Evolutionary conservation across 1,140 invertebrate genomes (phyloP).

Genomic region (Eumaeus atala): DNA sequence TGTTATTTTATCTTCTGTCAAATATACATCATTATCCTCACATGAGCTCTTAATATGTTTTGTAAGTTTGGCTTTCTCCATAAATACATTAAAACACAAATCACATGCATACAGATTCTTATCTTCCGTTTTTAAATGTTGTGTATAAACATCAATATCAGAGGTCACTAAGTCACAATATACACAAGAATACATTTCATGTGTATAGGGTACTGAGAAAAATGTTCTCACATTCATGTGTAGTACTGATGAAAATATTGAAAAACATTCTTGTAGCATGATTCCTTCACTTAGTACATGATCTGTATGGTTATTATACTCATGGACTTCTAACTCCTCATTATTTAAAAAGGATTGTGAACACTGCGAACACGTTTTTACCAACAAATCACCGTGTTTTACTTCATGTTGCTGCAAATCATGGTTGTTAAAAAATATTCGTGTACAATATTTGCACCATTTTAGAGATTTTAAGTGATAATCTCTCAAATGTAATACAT

Average conservation of each 20-base stretch:
- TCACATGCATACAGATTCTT: conserved; percentile 32
- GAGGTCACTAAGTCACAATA: conserved; percentile 26
- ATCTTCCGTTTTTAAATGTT: conserved; percentile 34
- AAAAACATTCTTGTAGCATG: conserved; percentile 31
- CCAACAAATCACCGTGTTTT: conserved; percentile 29
- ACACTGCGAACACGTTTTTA: conserved; percentile 40
- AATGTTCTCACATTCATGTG: conserved; percentile 40
- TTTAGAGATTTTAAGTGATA: conserved; percentile 31
- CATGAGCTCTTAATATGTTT: conserved; percentile 23
- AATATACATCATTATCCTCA: conserved; percentile 4
- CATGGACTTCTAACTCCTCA: conserved; percentile 37
- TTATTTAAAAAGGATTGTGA: conserved; percentile 24
- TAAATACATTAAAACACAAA: conserved; percentile 36
- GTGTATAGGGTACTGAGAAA: conserved; percentile 21
- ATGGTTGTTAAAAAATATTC: conserved; percentile 28
- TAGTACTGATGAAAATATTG: conserved; percentile 36
- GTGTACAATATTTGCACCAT: conserved; percentile 39
- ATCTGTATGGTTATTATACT: conserved; percentile 30
- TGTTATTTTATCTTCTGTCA: conserved; percentile 25
- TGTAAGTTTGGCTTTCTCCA: conserved; percentile 20
- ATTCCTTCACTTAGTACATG: conserved; percentile 28
- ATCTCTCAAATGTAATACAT: conserved; percentile 37
- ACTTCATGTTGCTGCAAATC: conserved; percentile 32
- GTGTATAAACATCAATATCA: conserved; percentile 28
- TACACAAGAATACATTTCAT: conserved; percentile 27